Evolutionary conservation across 2,888 invertebrate genomes (phyloP), one percentile per base, ranked within the genome.

Genomic region (Cataglyphis rosenhaueri): DNA sequence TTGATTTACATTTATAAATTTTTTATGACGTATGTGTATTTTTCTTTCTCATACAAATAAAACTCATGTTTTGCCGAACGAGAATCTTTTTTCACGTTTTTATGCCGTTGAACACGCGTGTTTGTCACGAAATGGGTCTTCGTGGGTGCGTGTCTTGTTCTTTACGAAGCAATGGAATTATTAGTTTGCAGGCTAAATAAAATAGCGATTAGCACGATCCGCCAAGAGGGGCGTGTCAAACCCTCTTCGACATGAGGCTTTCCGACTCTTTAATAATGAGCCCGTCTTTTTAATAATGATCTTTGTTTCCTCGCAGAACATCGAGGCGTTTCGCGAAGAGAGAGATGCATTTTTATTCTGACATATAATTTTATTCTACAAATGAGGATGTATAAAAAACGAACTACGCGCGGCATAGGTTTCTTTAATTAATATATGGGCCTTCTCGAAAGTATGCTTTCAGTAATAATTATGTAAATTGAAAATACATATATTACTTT

Each of bases 91-190:
- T 70, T 52, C 32, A 15, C 52, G 8, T 5, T 12, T 71, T 25
- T 59, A 18, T 12, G 35, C 35, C 35, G 18, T 35, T 9, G 55
- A 70, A 4, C 52, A 32, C 32, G 29, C 18, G 12, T 52, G 8
- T 25, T 44, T 44, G 44, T 32, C 12, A 32, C 5, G 29, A 29
- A 48, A 15, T 29, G 18, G 18, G 6, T 32, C n/a, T 71, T 61
- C 73, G 73, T 73, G 73, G 73, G 41, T 73, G 29, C 41, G 61
- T 61, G 41, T 73, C 73, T 73, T 41, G 61, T 73, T 73, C 59
- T 15, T 5, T 18, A 29, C 4, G 41, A 73, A 44, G 61, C 61
- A 25, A 59, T 35, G 29, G 61, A 73, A 73, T 73, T 73, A n/a
- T 29, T 41, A 44, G 73, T 61, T 73, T 44, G 61, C 41, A 15